These are phyloP conservation scores for Lamproptera curius DNA, from an alignment of 2,888 invertebrate genomes.

Conservation along the genomic window DNA sequence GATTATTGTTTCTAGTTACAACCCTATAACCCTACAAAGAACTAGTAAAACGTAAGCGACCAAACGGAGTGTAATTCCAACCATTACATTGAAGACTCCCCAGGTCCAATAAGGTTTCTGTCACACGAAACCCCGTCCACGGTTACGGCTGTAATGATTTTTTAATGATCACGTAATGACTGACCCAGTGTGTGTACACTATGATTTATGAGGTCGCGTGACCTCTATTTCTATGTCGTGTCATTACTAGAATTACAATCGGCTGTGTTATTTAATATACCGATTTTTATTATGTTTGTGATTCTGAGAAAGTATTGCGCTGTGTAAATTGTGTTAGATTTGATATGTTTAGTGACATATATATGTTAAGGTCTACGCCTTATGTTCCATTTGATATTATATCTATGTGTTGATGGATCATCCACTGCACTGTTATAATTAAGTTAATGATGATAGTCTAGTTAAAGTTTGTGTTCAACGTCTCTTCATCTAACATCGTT, in stretches of 20 bases:
- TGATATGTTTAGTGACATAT: too few species aligned
- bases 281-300: too few species aligned
- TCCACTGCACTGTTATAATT: too few species aligned
- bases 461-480: too few species aligned
- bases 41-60: slow-evolving; percentile 13
- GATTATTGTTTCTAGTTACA: too few species aligned
- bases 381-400: too few species aligned
- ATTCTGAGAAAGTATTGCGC: too few species aligned
- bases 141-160: slow-evolving; percentile 56
- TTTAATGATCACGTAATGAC: slow-evolving; percentile 71
- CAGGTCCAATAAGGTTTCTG: slow-evolving; percentile 17
- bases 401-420: too few species aligned
- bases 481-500: too few species aligned
- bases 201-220: slow-evolving; percentile 71
- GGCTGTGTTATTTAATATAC: slow-evolving; percentile 28
- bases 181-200: slow-evolving; percentile 46
- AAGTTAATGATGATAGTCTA: too few species aligned
- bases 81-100: slow-evolving; percentile 8
- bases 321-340: too few species aligned
- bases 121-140: slow-evolving; percentile 18
- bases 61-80: slow-evolving; percentile 20
- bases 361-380: too few species aligned
- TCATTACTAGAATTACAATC: slow-evolving; percentile 24
- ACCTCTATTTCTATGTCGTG: slow-evolving; percentile 28
- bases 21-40: slow-evolving; percentile 7